Evolutionary conservation across 2,888 invertebrate species (phyloP), one percentile per base, ranked within the genome.

Genomic region (Caenorhabditis zanzibari): DNA sequence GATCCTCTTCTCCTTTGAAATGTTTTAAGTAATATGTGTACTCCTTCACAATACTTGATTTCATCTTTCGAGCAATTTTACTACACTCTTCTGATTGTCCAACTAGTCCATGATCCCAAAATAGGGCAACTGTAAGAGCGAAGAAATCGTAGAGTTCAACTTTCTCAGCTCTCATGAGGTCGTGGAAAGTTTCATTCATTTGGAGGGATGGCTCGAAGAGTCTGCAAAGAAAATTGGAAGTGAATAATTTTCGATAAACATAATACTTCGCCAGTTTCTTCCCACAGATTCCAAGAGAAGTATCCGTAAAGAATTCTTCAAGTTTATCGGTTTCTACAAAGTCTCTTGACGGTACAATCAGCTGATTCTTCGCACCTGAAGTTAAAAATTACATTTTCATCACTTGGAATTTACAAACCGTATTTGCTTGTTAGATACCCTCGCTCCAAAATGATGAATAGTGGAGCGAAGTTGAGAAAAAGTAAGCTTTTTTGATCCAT

Each of bases 21-120:
- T 76, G 28, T 14, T 35, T 38, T 10, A 72, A 44, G 58, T 85
- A 85, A 54, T 73, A 82, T 14, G 64, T 69, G 12, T 82, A 52
- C 59, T 85, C 85, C 19, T 72, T 49, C 9, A 69, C 68, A 9
- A 82, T 75, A 3, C 38, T 38, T 19, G 52, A 10, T n/a, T 82
- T 79, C 12, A 81, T 61, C 2, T 41, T 28, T 24, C 58, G 47
- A 0, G 76, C 69, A 4, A 81, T 59, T 2, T 64, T 38, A 52
- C 64, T 83, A n/a, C 81, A 81, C 19, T 80, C 81, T 19, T 69
- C 74, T 2, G 74, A 58, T 32, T 83, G 81, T 10, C 82, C 85
- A n/a, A 82, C 82, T 16, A 85, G 26, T 59, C 85, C 85, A 47
- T 81, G 73, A 56, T 85, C 85, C 85, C 85, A 85, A 12, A 85